Evolutionary conservation across 2,797 vertebrate genomes (phyloP).

Genomic region (Lophius americanus): DNA sequence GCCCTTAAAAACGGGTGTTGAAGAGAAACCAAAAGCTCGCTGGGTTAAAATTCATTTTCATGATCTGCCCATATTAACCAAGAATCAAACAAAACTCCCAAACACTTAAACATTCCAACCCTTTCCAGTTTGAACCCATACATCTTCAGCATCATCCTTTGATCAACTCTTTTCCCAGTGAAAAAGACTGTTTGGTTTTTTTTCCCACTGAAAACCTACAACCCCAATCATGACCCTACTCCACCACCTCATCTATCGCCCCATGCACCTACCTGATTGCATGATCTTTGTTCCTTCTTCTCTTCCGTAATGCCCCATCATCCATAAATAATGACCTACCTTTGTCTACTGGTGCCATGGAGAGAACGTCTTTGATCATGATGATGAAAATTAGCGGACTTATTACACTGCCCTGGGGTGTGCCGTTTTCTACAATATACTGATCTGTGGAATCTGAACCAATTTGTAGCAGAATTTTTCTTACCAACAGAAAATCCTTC

Average conservation of each 20-base stretch:
- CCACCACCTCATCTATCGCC: neutral
- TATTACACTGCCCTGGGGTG: neutral
- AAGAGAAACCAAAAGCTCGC: too few species aligned
- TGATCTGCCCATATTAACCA: neutral
- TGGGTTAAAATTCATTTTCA: too few species aligned
- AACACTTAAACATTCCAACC: too few species aligned
- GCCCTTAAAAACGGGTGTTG: too few species aligned
- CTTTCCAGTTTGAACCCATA: too few species aligned
- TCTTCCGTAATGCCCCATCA: neutral
- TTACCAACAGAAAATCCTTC: neutral
- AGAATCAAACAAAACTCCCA: neutral
- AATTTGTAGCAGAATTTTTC: slow-evolving; percentile 1
- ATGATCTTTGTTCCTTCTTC: neutral
- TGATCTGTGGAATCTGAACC: neutral
- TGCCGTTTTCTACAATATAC: neutral
- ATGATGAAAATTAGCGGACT: neutral
- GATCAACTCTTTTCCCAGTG: too few species aligned
- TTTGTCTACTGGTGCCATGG: neutral
- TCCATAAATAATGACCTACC: neutral
- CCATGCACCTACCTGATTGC: neutral
- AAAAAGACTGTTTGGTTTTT: too few species aligned
- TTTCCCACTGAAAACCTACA: neutral
- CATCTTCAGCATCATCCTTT: too few species aligned
- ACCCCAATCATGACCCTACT: neutral
- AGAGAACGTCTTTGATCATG: slow-evolving; percentile 9